Evolutionary conservation across 2,888 invertebrate genomes (phyloP).

Genomic region (Eupithecia pulchellata): DNA sequence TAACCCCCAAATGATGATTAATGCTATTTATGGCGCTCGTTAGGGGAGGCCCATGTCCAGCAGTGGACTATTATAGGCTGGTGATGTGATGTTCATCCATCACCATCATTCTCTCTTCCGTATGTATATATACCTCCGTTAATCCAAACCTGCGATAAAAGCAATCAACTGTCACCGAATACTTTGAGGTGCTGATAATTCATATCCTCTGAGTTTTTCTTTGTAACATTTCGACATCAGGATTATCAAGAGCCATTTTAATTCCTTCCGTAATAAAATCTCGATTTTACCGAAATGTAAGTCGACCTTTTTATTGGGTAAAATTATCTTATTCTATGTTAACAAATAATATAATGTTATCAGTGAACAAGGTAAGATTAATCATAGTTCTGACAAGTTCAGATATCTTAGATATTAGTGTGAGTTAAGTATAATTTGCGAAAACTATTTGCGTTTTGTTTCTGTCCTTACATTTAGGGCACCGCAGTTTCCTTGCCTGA

Average conservation of each 20-base stretch:
- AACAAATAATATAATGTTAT: neutral
- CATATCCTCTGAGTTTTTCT: neutral
- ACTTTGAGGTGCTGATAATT: neutral
- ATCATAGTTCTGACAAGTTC: neutral
- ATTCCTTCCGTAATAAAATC: conserved; percentile 15
- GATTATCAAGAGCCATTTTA: conserved; percentile 10
- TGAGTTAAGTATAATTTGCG: neutral
- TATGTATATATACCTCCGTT: neutral
- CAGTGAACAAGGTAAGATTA: neutral
- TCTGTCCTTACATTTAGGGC: neutral
- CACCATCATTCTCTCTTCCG: neutral
- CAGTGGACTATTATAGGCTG: too few relatives aligned
- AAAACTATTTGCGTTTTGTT: neutral
- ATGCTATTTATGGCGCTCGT: too few relatives aligned
- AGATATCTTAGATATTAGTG: neutral
- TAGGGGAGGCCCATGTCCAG: too few relatives aligned
- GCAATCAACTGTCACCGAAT: neutral
- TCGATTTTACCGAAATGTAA: neutral
- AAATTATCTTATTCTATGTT: neutral
- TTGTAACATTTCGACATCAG: conserved; percentile 13
- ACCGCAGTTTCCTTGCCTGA: neutral
- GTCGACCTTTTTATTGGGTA: neutral
- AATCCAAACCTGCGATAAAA: neutral
- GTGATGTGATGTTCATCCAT: too few relatives aligned
- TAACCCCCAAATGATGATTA: too few relatives aligned